These are phyloP conservation scores for Hydroisotoma schaefferi DNA, from an alignment of 2,888 invertebrate species.

Conservation along the genomic window DNA sequence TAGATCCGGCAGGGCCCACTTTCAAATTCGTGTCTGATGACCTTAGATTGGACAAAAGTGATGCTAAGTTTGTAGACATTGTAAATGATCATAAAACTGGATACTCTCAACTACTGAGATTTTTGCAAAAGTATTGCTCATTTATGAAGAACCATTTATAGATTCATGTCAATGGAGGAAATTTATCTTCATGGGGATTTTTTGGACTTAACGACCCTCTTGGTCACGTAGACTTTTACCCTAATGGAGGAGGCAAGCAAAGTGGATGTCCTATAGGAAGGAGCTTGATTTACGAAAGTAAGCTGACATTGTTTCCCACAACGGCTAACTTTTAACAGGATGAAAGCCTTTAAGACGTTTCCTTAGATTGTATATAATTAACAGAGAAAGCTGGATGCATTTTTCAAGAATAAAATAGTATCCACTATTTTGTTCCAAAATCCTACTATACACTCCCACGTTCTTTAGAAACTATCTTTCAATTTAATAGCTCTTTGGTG, in stretches of 20 bases:
- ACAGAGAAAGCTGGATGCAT: too few relatives aligned
- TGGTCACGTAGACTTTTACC: conserved; percentile 33
- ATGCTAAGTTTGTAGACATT: conserved; percentile 36
- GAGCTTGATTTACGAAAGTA: conserved; percentile 39
- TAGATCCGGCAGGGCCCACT: conserved; percentile 44
- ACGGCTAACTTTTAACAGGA: too few relatives aligned
- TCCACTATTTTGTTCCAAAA: too few relatives aligned
- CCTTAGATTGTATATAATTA: too few relatives aligned
- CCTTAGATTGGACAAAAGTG: conserved; percentile 37
- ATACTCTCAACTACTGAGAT: not conserved
- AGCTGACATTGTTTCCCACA: not conserved
- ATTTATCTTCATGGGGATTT: conserved; percentile 20
- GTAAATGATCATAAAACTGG: conserved; percentile 8
- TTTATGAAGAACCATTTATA: not conserved
- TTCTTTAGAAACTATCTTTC: not conserved
- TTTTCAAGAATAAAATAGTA: too few relatives aligned
- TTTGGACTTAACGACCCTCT: conserved; percentile 27
- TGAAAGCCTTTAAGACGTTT: too few relatives aligned
- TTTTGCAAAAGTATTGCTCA: not conserved
- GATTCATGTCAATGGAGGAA: conserved; percentile 36
- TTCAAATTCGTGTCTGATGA: conserved; percentile 41
- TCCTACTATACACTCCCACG: too few relatives aligned
- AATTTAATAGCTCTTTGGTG: conserved; percentile 24
- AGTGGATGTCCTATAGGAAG: conserved; percentile 38
- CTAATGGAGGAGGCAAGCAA: conserved; percentile 28